Percentiles rank a stretch among this genome's conserved stretches.
phyloP scores from a whole-genome alignment of 2,113 vertebrate genomes.

The Numida meleagris region DNA sequence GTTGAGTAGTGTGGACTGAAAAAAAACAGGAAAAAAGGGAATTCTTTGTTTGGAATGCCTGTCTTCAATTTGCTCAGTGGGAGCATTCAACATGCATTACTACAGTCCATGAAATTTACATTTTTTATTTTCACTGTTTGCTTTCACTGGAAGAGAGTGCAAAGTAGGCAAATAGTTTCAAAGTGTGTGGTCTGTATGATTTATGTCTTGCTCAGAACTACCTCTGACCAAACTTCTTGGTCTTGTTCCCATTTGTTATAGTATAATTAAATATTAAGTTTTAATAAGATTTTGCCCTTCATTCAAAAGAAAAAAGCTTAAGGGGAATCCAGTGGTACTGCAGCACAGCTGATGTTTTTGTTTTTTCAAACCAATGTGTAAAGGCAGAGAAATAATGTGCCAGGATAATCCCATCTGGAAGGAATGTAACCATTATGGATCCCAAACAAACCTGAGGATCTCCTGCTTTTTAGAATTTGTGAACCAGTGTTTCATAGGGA shows the following conservation, averaged over 20 bases:
- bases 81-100: conserved; percentile 21
- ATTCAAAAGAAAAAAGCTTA: conserved; percentile 6
- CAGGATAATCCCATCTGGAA: neutral
- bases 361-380: neutral
- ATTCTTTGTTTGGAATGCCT: neutral
- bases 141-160: conserved; percentile 54
- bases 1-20: neutral
- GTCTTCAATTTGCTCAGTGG: neutral
- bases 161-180: conserved; percentile 60
- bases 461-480: neutral
- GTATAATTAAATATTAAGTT: conserved; percentile 52
- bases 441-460: neutral
- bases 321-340: neutral
- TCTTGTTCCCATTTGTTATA: conserved; percentile 56
- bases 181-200: conserved; percentile 67
- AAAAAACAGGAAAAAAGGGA: neutral
- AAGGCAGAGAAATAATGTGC: neutral
- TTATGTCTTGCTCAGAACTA: conserved; percentile 49
- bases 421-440: neutral
- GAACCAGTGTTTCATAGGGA: neutral
- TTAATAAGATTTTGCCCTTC: conserved; percentile 3
- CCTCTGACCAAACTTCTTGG: conserved; percentile 49
- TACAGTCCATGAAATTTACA: conserved; percentile 42
- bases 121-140: conserved; percentile 63
- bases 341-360: neutral